phyloP scores from a whole-genome alignment of 2,113 vertebrate species.

The Marcusenius ussheri region DNA sequence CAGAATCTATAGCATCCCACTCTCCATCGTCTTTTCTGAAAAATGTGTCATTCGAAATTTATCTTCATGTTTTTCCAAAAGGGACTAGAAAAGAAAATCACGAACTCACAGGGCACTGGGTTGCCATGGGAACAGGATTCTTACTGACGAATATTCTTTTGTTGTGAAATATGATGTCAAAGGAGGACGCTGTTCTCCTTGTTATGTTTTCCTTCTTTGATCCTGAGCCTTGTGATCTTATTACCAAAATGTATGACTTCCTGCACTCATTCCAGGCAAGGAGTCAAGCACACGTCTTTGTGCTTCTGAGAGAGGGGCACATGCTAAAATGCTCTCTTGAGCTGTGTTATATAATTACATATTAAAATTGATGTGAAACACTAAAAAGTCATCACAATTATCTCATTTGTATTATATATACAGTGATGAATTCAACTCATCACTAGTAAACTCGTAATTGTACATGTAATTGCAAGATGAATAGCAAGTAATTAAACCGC shows the following conservation, averaged over 20 bases:
- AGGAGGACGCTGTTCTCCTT: conserved; percentile 18
- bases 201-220: not conserved
- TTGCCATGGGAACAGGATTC: conserved; percentile 47
- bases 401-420: not conserved
- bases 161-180: conserved; percentile 39
- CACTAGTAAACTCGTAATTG: not conserved
- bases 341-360: not conserved
- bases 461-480: not conserved
- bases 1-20: not conserved
- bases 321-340: not conserved
- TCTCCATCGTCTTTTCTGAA: not conserved
- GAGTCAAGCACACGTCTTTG: not conserved
- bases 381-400: not conserved
- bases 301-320: not conserved
- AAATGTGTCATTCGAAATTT: conserved; percentile 2
- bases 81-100: conserved; percentile 20
- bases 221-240: not conserved
- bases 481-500: not conserved
- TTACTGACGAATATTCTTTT: conserved; percentile 17
- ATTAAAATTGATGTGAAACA: not conserved
- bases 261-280: not conserved
- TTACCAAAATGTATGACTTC: not conserved
- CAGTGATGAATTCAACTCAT: not conserved
- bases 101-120: conserved; percentile 28
- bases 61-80: not conserved